Conservation (phyloP, 2,113 vertebrate genomes). For the Psettodes erumei region DNA sequence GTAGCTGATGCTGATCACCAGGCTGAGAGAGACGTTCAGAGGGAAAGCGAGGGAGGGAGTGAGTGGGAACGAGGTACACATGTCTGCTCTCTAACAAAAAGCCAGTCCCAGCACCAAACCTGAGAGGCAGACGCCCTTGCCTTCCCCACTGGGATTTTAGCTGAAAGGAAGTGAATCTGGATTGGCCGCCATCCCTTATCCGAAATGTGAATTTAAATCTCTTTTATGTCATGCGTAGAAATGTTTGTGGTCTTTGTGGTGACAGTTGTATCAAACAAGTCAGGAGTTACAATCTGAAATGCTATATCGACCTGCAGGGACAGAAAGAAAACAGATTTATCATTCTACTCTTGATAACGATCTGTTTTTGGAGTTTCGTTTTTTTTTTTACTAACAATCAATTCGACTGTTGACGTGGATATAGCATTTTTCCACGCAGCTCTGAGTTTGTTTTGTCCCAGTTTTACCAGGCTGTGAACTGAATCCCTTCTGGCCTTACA, state of each 20-base stretch:
- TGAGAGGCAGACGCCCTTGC: slow-evolving; percentile 29
- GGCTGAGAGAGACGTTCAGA: slow-evolving; percentile 29
- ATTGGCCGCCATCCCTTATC: slow-evolving; percentile 57
- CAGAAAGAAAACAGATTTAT: background rate
- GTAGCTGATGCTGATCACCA: slow-evolving; percentile 71
- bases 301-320: slow-evolving; percentile 62
- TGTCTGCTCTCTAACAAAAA: slow-evolving; percentile 45
- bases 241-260: slow-evolving; percentile 75
- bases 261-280: slow-evolving; percentile 66
- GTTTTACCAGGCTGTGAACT: slow-evolving; percentile 61
- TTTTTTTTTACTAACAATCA: slow-evolving; percentile 34
- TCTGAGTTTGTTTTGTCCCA: slow-evolving; percentile 49
- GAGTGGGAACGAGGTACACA: slow-evolving; percentile 7
- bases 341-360: slow-evolving; percentile 3
- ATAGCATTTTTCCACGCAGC: slow-evolving; percentile 60
- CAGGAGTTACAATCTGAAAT: slow-evolving; percentile 58
- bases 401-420: slow-evolving; percentile 45
- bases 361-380: no score
- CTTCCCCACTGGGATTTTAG: slow-evolving; percentile 47
- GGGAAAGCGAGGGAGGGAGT: background rate
- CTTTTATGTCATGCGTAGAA: slow-evolving; percentile 65
- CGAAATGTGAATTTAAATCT: slow-evolving; percentile 75
- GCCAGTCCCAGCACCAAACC: slow-evolving; percentile 57
- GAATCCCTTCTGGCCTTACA: slow-evolving; percentile 67
- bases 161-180: slow-evolving; percentile 51